phyloP scores from a whole-genome alignment of 2,888 invertebrate genomes.

The Lepidochitona cinerea region DNA sequence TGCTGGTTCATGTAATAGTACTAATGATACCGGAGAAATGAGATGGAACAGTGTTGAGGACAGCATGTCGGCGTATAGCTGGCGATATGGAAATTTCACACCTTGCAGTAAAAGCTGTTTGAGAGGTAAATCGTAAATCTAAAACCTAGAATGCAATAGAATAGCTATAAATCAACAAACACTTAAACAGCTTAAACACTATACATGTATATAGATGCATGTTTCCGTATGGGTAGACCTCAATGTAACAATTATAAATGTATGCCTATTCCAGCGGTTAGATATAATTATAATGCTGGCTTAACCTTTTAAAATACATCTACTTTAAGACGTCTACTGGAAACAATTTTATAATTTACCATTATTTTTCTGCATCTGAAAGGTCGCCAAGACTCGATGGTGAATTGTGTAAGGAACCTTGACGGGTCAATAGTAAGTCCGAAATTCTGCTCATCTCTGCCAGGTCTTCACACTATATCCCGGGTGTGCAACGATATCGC shows the following conservation, averaged over 20 bases:
- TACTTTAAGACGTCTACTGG: not conserved
- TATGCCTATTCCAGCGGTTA: no score
- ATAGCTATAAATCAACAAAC: no score
- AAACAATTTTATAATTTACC: no score
- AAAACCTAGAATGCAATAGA: no score
- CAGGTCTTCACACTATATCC: conserved; percentile 29
- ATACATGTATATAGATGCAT: no score
- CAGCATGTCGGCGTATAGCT: conserved; percentile 45
- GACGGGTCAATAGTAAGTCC: conserved; percentile 37
- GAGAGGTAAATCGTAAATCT: conserved; percentile 84
- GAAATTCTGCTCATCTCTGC: conserved; percentile 30
- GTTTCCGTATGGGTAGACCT: no score
- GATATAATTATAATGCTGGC: no score
- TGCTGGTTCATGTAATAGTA: conserved; percentile 46
- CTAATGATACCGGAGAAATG: not conserved
- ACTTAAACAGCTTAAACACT: no score
- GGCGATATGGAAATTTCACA: conserved; percentile 54
- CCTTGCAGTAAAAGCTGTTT: conserved; percentile 95
- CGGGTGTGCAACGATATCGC: conserved; percentile 85
- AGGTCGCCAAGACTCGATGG: conserved; percentile 54
- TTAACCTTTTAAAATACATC: not conserved
- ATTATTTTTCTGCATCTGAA: no score
- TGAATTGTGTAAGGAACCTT: conserved; percentile 47
- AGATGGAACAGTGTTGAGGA: not conserved
- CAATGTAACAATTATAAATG: no score